These are phyloP conservation scores for Trimorus sp. DNA, from an alignment of 2,888 invertebrate genomes.

Conservation along the genomic window DNA sequence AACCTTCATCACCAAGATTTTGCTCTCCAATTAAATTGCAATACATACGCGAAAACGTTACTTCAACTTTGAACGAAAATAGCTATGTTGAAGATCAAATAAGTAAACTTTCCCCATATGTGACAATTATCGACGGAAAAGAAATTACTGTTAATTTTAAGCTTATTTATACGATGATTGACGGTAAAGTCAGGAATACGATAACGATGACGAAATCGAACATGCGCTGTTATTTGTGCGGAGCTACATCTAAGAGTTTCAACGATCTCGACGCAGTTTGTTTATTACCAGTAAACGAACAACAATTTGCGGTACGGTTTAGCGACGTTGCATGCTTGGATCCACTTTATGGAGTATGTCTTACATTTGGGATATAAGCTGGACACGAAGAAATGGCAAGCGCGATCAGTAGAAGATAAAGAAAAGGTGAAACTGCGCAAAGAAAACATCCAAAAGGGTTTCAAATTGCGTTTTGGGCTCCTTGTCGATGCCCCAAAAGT, in stretches of 20 bases:
- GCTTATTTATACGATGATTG: constrained; percentile 57
- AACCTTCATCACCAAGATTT: constrained; percentile 56
- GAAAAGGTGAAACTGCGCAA: constrained; percentile 27
- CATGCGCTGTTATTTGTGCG: constrained; percentile 47
- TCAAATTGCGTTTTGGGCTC: constrained; percentile 44
- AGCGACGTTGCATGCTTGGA: constrained; percentile 53
- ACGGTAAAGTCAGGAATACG: constrained; percentile 36
- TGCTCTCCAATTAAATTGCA: constrained; percentile 61
- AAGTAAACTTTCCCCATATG: constrained; percentile 48
- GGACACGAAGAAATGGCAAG: constrained; percentile 44
- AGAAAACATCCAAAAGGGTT: constrained; percentile 21
- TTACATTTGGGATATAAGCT: constrained; percentile 47
- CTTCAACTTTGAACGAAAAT: constrained; percentile 36
- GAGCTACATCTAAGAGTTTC: constrained; percentile 39
- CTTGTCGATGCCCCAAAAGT: constrained; percentile 55
- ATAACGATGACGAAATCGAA: constrained; percentile 36
- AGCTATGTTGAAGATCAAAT: constrained; percentile 52
- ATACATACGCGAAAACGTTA: constrained; percentile 52
- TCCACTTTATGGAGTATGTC: constrained; percentile 53
- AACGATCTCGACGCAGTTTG: constrained; percentile 31
- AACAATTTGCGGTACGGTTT: constrained; percentile 37
- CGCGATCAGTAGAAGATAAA: constrained; percentile 33
- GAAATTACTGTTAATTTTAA: constrained; percentile 50
- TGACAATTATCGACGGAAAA: constrained; percentile 52
- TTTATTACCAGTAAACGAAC: constrained; percentile 32